Base-by-base conservation (phyloP, 2,888 invertebrate genomes). In the Epistrophe eligans region DNA sequence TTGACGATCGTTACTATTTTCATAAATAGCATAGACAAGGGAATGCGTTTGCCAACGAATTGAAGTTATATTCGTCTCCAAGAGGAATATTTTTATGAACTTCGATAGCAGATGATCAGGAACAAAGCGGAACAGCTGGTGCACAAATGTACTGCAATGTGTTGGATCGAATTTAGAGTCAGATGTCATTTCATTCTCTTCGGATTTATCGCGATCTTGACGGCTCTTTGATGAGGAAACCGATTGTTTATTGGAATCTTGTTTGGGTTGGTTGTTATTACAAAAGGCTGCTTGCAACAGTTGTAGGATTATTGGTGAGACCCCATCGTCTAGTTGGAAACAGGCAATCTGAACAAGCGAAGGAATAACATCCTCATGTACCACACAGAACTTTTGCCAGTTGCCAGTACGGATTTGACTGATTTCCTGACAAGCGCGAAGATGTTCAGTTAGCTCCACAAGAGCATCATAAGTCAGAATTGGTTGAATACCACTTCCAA, bases 1-100 rank as follows among this genome's bases (percentile, higher is more conserved):
- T 89, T 98, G 97, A 0, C 94, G 91, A 72, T 95, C 94, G 15
- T 95, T 95, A 0, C 97, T 97, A 91, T 98, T 97, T 92, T 96
- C 97, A 91, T 97, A 97, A 89, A 98, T 95, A 0, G 97, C 96
- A 35, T 97, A 94, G 43, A 98, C 94, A 2, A 98, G 93, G 0
- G 97, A 96, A 92, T 99, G 99, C 0, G 98, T 98, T 93, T 99
- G 98, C 99, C 99, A 99, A 81, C 99, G 96, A 13, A 98, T 96
- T 28, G 97, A 96, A 0, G 98, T 97, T 10, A 97, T 96, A 91
- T 99, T 99, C 0, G 98, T 98, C 92, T 99, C 98, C 84, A 99
- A 93, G 58, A 99, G 94, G 94, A 99, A 99, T 0, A 97, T 97
- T 89, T 97, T 96, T 19, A 99, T 95, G 90, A 99, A 99, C 84